Conservation (phyloP, 2,888 invertebrate genomes). For the Himalopsyche kuldschensis region DNA sequence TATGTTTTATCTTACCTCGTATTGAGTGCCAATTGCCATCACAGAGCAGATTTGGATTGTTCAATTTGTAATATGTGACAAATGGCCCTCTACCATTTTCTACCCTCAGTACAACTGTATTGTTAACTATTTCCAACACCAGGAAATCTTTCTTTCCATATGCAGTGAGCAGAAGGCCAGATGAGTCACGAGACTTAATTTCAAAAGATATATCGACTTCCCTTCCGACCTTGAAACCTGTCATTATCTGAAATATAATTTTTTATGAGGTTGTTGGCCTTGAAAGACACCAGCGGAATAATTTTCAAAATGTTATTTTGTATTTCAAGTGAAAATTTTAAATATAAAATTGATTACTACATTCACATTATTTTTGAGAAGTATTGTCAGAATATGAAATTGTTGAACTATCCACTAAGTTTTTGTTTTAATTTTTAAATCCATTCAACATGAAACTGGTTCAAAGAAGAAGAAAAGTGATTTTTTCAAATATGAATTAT, state of each 20-base stretch:
- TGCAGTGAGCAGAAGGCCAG: conserved; percentile 84
- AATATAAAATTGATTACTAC: too few relatives aligned
- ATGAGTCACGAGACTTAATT: conserved; percentile 80
- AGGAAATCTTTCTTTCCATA: conserved; percentile 83
- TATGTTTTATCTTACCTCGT: conserved; percentile 67
- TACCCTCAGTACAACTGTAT: conserved; percentile 79
- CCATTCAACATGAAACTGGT: too few relatives aligned
- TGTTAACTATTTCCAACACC: conserved; percentile 84
- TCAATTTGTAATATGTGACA: conserved; percentile 69
- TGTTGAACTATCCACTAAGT: too few relatives aligned
- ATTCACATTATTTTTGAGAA: too few relatives aligned
- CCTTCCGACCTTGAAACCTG: conserved; percentile 77
- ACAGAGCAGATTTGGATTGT: conserved; percentile 74
- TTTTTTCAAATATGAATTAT: too few relatives aligned
- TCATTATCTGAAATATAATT: conserved; percentile 52
- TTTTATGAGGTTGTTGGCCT: too few relatives aligned
- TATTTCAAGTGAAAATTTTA: too few relatives aligned
- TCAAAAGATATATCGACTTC: conserved; percentile 81
- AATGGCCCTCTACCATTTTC: conserved; percentile 83
- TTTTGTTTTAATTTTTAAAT: too few relatives aligned
- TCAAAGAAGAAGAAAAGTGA: too few relatives aligned
- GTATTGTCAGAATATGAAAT: too few relatives aligned
- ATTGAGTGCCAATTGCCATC: conserved; percentile 96
- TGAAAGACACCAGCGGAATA: too few relatives aligned
- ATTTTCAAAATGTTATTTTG: too few relatives aligned